A percentile compares a stretch with the other conserved stretches of the same genome.
Evolutionary conservation across 2,888 invertebrate species (phyloP).

Genomic region (Drosophila ustulata): DNA sequence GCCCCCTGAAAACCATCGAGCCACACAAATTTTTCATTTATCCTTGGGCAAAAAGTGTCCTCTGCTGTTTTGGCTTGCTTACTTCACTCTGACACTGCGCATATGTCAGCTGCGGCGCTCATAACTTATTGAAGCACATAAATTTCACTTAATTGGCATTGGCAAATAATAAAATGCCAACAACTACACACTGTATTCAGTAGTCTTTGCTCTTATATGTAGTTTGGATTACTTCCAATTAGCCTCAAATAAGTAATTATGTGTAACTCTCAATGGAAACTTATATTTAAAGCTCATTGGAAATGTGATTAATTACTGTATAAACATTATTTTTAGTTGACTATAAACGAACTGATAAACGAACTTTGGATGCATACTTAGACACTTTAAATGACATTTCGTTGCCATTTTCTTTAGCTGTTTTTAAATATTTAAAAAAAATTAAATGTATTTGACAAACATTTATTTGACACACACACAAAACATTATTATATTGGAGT

Average conservation of each 20-base stretch:
- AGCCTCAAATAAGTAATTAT: conserved; percentile 58
- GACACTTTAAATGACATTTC: too few species aligned
- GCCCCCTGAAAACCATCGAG: conserved; percentile 19
- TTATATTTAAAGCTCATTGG: neutral
- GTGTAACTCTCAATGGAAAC: neutral
- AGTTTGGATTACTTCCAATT: conserved; percentile 67
- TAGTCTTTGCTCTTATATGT: conserved; percentile 51
- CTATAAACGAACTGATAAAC: neutral
- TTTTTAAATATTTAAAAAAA: too few species aligned
- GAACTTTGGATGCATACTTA: too few species aligned
- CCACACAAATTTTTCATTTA: conserved; percentile 49
- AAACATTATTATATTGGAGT: too few species aligned
- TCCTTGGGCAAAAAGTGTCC: conserved; percentile 63
- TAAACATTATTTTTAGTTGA: neutral
- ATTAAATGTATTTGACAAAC: too few species aligned
- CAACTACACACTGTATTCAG: conserved; percentile 39
- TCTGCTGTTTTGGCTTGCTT: conserved; percentile 57
- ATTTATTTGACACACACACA: too few species aligned
- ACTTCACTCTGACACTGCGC: conserved; percentile 52
- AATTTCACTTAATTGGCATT: conserved; percentile 79
- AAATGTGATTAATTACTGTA: neutral
- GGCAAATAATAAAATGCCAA: conserved; percentile 57
- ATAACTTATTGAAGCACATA: conserved; percentile 78
- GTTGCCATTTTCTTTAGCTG: too few species aligned
- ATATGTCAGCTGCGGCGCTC: conserved; percentile 73